Percentiles rank a stretch among this genome's conserved stretches.
These are phyloP conservation scores for Micronycteris hirsuta DNA, from an alignment of 2,113 vertebrate genomes.

Conservation along the genomic window DNA sequence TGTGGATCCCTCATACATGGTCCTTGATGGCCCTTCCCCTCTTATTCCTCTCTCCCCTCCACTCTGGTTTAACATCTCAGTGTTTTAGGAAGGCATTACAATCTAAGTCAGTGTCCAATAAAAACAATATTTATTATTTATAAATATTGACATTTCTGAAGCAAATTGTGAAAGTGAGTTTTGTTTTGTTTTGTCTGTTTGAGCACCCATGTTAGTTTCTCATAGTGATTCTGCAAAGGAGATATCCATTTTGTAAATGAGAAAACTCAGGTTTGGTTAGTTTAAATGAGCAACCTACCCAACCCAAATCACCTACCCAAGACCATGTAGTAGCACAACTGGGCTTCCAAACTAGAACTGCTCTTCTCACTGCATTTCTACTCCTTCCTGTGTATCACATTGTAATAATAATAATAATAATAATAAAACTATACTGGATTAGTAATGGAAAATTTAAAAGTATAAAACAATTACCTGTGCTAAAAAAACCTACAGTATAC, in stretches of 20 bases:
- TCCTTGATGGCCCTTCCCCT: too few relatives aligned
- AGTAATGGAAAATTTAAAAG: neutral
- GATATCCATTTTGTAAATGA: neutral
- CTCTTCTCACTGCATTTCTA: neutral
- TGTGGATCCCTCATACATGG: too few relatives aligned
- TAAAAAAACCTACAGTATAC: neutral
- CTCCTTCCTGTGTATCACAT: neutral
- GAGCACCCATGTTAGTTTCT: neutral
- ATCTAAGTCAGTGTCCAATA: neutral
- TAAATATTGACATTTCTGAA: neutral
- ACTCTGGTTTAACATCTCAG: neutral
- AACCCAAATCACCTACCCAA: neutral
- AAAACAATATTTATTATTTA: neutral
- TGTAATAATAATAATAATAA: too few relatives aligned
- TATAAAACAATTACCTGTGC: neutral
- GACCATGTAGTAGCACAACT: neutral
- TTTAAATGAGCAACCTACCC: neutral
- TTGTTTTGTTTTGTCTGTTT: neutral
- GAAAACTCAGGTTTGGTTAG: neutral
- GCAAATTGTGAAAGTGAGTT: neutral
- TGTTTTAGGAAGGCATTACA: neutral
- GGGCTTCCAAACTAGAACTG: neutral
- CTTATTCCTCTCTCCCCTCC: neutral
- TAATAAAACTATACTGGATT: neutral
- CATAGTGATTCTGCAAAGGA: neutral